Base-by-base conservation (phyloP, 2,888 invertebrate genomes). In the Pheosia tremula region DNA sequence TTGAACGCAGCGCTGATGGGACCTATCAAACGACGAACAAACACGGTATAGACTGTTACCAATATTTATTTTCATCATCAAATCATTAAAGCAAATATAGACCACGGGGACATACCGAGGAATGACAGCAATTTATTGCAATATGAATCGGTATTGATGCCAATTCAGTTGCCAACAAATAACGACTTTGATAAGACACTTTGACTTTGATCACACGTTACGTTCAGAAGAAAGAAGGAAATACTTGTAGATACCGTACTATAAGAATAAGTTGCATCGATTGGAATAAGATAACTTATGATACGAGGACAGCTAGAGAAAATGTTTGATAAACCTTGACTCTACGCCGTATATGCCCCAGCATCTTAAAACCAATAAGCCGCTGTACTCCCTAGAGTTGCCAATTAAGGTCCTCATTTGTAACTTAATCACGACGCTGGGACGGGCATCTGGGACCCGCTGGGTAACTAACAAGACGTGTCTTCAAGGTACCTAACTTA, bases 361-460 rank as follows among this genome's bases (percentile, higher is more conserved):
- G 10, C 43, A 43, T 8, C 43, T 43, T 43, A 4, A 9, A 43
- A 43, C 43, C 43, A 43, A 43, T 47, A 47, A 47, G 54, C 65
- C 62, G 69, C 49, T 52, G 47, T n/a, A 52, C 24, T 24, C 24
- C 38, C 75, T 5, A 24, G 67, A 59, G 71, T 45, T 61, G 36
- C 61, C 65, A 61, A 68, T 69, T 66, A 64, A 54, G 60, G 50
- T 11, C 55, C 58, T 71, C 75, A 69, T 75, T 73, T 65, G 69
- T 73, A 72, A 69, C 69, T 64, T 69, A 75, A 75, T 75, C 76
- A 75, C 69, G 69, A 57, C 54, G 45, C 39, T 24, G 55, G 62
- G 62, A 63, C 58, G 61, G 41, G 41, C 75, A 66, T 38, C 61
- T 65, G 71, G 73, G 76, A 71, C 55, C 60, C 37, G n/a, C 62